These are phyloP conservation scores for Cydia amplana DNA, from an alignment of 1,140 invertebrate genomes.

Conservation along the genomic window DNA sequence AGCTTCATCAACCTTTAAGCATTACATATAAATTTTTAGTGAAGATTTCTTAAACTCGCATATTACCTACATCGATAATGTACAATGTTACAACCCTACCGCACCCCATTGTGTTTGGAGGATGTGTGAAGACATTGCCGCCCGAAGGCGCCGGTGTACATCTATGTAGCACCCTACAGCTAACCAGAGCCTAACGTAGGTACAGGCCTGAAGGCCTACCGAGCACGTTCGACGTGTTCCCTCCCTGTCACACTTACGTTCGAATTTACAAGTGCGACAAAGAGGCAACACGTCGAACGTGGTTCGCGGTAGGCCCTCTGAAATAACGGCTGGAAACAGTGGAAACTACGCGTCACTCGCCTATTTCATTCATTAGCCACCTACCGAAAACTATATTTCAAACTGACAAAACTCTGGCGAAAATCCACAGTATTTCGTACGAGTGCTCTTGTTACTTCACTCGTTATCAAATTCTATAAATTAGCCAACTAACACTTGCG, in stretches of 20 bases:
- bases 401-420: neutral
- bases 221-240: no score
- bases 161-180: neutral
- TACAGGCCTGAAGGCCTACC: no score
- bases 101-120: slow-evolving; percentile 22
- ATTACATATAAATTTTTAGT: neutral
- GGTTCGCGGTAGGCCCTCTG: neutral
- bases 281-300: no score
- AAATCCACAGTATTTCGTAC: neutral
- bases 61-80: neutral
- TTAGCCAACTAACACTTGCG: slow-evolving; percentile 12
- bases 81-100: slow-evolving; percentile 1
- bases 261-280: no score
- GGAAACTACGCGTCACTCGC: slow-evolving; percentile 23
- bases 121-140: slow-evolving; percentile 27
- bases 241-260: no score
- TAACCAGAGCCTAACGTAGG: neutral
- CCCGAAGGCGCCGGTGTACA: neutral
- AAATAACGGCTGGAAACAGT: slow-evolving; percentile 16
- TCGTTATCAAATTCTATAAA: slow-evolving; percentile 2
- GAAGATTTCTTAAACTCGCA: neutral
- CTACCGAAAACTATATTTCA: slow-evolving; percentile 2
- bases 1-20: neutral
- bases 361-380: slow-evolving; percentile 3
- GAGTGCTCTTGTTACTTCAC: neutral